These are phyloP conservation scores for Brachypodius melanocephalos DNA, from an alignment of 2,113 vertebrate species.

Conservation along the genomic window DNA sequence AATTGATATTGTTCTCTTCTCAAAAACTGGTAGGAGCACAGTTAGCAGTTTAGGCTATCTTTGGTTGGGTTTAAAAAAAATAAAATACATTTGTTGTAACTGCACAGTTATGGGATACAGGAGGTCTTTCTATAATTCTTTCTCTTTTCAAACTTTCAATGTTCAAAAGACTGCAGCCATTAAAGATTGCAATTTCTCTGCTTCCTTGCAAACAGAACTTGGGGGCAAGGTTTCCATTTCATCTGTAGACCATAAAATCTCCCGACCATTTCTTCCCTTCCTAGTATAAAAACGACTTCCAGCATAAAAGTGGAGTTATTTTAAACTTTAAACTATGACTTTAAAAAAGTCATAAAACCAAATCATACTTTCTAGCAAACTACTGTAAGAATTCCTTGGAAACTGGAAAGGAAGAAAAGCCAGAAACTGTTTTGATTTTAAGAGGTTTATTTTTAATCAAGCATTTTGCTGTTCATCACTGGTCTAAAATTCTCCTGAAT, in stretches of 20 bases:
- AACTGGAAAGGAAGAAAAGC: background rate
- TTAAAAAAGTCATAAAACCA: background rate
- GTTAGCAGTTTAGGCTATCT: background rate
- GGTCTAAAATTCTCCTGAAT: constrained; percentile 35
- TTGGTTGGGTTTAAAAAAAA: background rate
- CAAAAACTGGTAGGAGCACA: background rate
- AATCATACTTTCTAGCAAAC: background rate
- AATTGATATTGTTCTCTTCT: background rate
- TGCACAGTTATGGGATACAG: background rate
- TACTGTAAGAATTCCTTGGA: background rate
- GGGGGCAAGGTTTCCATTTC: background rate
- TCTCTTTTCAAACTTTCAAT: background rate
- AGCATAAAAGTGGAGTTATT: background rate
- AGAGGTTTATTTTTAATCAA: constrained; percentile 58
- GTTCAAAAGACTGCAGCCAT: background rate
- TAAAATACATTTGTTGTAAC: background rate
- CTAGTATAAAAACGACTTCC: background rate
- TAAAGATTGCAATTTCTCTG: background rate
- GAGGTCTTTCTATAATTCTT: background rate
- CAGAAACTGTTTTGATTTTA: constrained; percentile 16
- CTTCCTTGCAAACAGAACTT: background rate
- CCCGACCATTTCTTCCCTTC: background rate
- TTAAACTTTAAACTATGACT: background rate
- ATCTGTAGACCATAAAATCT: background rate
- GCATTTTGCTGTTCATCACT: background rate